Base-by-base conservation (phyloP, 2,888 invertebrate genomes). In the Habrosyne pyritoides region DNA sequence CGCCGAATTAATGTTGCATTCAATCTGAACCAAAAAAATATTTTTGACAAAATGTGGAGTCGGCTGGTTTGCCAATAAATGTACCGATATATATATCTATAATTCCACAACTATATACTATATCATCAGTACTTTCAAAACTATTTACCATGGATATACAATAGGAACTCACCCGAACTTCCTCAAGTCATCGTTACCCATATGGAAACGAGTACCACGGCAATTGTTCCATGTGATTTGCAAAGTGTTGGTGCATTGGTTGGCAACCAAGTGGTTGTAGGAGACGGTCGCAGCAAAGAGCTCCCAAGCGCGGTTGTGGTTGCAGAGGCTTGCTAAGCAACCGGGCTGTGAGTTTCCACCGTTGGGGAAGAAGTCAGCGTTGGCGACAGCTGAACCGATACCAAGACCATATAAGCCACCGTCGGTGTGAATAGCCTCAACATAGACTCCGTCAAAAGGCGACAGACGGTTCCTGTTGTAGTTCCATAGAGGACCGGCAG, bases 341-440 rank as follows among this genome's bases (percentile, higher is more conserved):
- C 80, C 83, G 3, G 86, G 84, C 56, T 87, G 85, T 12, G 66
- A 66, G 26, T 53, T 73, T 2, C 94, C 94, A 47, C 90, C 87
- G 60, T 94, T 94, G n/a, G 93, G 93, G 84, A 91, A 94, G 77
- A 94, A 94, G 72, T 94, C 94, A 7, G 80, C 93, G 57, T 93
- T 83, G 0, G 91, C 94, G 2, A 93, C 77, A 2, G 84, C 70
- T 0, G 77, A 67, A 0, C 90, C 89, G 10, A 84, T 92, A 79
- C 64, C 93, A 76, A 68, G 90, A 82, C 75, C 93, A 64, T 22
- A 86, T 72, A 60, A 71, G 60, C 69, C 71, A 1, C 77, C 74
- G 26, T 77, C 62, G 0, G 79, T 79, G 57, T 85, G 84, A 24
- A 86, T 85, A 42, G 70, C 81, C 49, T 86, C 85, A 0, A 84